These are phyloP conservation scores for Ormyrus nitidulus DNA, from an alignment of 2,888 invertebrate genomes.

Conservation along the genomic window DNA sequence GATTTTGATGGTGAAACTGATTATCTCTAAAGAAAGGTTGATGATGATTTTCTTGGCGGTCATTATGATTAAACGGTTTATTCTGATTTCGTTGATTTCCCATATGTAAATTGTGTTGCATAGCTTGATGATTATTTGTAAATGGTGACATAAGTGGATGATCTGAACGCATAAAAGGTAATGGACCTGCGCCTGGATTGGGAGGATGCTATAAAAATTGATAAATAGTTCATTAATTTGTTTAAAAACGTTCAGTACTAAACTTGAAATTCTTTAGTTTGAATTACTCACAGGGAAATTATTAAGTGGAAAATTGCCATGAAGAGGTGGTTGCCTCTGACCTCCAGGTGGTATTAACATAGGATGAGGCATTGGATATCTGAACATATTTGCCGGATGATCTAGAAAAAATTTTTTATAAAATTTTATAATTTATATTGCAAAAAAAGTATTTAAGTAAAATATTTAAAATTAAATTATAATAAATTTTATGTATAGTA, in stretches of 20 bases:
- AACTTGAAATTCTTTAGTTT: neutral
- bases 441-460: neutral
- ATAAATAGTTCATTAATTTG: neutral
- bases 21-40: slow-evolving; percentile 73
- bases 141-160: slow-evolving; percentile 69
- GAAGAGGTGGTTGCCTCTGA: slow-evolving; percentile 69
- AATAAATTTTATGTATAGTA: slow-evolving; percentile 60
- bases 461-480: slow-evolving; percentile 22
- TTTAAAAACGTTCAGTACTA: neutral
- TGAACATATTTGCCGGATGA: slow-evolving; percentile 66
- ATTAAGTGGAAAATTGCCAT: slow-evolving; percentile 65
- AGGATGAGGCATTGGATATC: slow-evolving; percentile 70
- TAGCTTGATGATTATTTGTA: slow-evolving; percentile 65
- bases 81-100: slow-evolving; percentile 70
- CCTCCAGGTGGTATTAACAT: slow-evolving; percentile 68
- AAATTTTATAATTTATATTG: slow-evolving; percentile 5
- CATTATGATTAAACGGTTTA: slow-evolving; percentile 65
- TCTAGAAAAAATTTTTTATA: slow-evolving; percentile 55
- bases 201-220: slow-evolving; percentile 68
- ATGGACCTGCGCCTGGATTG: slow-evolving; percentile 69
- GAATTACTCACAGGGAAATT: slow-evolving; percentile 68
- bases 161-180: slow-evolving; percentile 73
- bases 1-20: slow-evolving; percentile 67
- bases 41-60: slow-evolving; percentile 69
- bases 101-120: slow-evolving; percentile 68